Base-by-base conservation (phyloP, 2,797 vertebrate genomes). In the Myripristis murdjan region DNA sequence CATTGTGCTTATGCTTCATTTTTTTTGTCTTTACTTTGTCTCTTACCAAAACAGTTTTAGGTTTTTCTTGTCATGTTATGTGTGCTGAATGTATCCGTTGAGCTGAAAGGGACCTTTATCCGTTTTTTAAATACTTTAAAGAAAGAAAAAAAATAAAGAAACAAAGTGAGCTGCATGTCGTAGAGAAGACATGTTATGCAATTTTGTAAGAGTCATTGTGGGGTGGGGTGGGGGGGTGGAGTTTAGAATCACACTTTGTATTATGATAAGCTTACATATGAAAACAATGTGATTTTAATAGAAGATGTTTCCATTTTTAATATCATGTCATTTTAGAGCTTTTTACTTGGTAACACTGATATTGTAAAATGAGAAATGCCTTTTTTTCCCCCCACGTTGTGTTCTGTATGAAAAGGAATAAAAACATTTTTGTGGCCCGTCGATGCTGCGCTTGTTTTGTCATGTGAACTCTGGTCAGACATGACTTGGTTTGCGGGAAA, bases 41-140 rank as follows among this genome's bases (percentile, higher is more conserved):
- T 56, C 15, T 65, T 43, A 7, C 23, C 1, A 23, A 24, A 49
- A 39, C 6, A 0, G 31, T 1, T 10, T 63, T 60, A 1, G 31
- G 31, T 1, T 12, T 66, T 61, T 61, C 5, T 64, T 5, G 52
- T 51, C 8, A 24, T 18, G 7, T 41, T 57, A 12, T 15, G 1
- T 12, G 59, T 23, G 52, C 16, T 81, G 15, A 31, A 44, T 67
- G 9, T 77, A 49, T 51, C 5, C 53, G 26, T 15, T 7, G 8
- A 28, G 16, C 37, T 43, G 6, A 7, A 18, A 6, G 44, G 33
- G 33, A 35, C 33, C 33, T 8, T 35, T 10, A 9, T 35, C 33
- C 33, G 9, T 35, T 35, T 9, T 35, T 35, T 6, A 6, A 35
- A 35, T 31, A 33, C 6, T 9, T 35, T 7, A 7, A 35, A 35